Evolutionary conservation across 2,113 vertebrate species (phyloP), one percentile per base, ranked within the genome.

Genomic region (Passer montanus): DNA sequence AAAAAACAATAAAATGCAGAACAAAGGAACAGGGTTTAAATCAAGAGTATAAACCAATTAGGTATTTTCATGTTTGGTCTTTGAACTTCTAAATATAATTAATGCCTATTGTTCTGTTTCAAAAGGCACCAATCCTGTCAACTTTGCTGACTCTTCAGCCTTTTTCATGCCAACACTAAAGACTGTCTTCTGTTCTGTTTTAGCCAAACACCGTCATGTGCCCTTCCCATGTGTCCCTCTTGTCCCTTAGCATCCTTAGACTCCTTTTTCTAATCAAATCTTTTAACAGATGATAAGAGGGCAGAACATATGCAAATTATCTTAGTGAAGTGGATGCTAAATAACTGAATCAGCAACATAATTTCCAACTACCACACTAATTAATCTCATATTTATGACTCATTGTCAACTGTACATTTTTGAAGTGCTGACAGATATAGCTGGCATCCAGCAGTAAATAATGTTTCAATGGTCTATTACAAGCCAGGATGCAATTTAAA

Each of bases 321-420:
- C 69, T 90, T 59, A 75, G 67, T 87, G 64, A 94, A 87, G 89
- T 94, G 89, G 92, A 89, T 92, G 76, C 82, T 89, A 94, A 96
- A 96, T 93, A 93, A 86, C 60, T 92, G 90, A 92, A 95, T 95
- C 87, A 97, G 58, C 93, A 95, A 69, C 75, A 77, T n/a, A 90
- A 63, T 50, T 95, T 83, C 68, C 86, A 90, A 79, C 68, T 82
- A 67, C 79, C 6, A 37, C 44, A 56, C 60, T 96, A 94, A 96
- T 97, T 95, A 80, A 93, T 97, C 77, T 82, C 72, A 74, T 91
- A 79, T 90, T 94, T 94, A 86, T 95, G 93, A 93, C 88, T 91
- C 88, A 97, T 62, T 92, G 82, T 87, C 88, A 94, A 81, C 68
- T 43, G 84, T 75, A 60, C 50, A 30, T 82, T 95, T 84, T 87